Conservation (phyloP, 2,113 vertebrate species). For the Epinephelus fuscoguttatus region DNA sequence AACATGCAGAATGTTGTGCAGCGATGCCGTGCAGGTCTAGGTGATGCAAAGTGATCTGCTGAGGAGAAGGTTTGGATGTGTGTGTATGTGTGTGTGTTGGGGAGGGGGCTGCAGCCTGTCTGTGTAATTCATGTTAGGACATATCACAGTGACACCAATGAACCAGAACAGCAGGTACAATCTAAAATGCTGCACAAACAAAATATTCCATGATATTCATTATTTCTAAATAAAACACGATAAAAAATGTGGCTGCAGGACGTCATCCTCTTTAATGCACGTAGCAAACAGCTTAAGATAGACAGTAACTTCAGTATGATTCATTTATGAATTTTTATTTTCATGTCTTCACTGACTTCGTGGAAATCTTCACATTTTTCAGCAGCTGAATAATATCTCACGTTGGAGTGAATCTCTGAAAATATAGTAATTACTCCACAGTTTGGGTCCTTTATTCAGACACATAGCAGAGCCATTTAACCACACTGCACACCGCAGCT, state of each 20-base stretch:
- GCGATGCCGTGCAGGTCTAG: constrained; percentile 35
- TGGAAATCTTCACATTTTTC: constrained; percentile 20
- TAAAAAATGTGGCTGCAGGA: neutral
- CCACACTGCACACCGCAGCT: constrained; percentile 60
- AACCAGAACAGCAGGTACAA: neutral
- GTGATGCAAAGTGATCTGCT: constrained; percentile 48
- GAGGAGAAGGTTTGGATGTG: constrained; percentile 14
- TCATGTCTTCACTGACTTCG: neutral
- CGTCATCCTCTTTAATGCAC: neutral
- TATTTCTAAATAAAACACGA: neutral
- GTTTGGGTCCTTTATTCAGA: constrained; percentile 45
- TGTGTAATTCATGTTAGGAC: constrained; percentile 11
- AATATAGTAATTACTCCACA: constrained; percentile 34
- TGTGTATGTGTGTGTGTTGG: neutral
- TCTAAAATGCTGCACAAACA: neutral
- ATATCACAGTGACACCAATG: constrained; percentile 15
- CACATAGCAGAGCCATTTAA: constrained; percentile 40
- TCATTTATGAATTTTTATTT: constrained; percentile 15
- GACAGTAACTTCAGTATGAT: neutral
- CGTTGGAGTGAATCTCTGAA: constrained; percentile 24
- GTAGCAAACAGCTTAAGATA: constrained; percentile 1
- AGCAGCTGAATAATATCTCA: constrained; percentile 28
- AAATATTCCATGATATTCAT: neutral
- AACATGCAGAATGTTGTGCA: constrained; percentile 42
- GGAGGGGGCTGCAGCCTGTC: constrained; percentile 14